Evolutionary conservation across 2,888 invertebrate genomes (phyloP).

Genomic region (Orthonevra nobilis): DNA sequence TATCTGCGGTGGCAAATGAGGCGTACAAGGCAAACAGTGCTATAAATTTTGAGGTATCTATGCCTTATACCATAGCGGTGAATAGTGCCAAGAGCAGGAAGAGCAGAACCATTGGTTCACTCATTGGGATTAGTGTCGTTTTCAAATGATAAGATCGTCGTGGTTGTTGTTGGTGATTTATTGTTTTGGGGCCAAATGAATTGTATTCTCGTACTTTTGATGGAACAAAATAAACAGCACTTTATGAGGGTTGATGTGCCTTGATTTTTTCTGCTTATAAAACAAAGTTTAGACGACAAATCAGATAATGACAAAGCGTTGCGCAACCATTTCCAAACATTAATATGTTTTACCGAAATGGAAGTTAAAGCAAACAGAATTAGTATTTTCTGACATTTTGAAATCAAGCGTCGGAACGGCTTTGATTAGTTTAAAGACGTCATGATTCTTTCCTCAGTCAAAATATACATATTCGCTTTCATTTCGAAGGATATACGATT

Average conservation of each 20-base stretch:
- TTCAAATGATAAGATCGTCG: conserved; percentile 37
- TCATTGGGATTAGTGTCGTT: conserved; percentile 58
- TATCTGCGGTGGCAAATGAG: conserved; percentile 42
- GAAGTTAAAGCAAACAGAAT: neutral
- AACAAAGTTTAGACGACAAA: conserved; percentile 24
- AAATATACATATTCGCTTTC: too few relatives aligned
- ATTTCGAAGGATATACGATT: neutral
- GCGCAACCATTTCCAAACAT: conserved; percentile 37
- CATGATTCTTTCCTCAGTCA: neutral
- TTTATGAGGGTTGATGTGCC: neutral
- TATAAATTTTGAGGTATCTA: conserved; percentile 57
- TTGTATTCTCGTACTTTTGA: conserved; percentile 27
- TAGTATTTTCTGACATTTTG: neutral
- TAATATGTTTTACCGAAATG: conserved; percentile 7
- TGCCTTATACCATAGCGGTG: neutral
- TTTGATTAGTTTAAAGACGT: too few relatives aligned
- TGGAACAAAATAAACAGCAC: conserved; percentile 9
- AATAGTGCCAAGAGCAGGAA: conserved; percentile 11
- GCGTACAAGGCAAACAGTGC: conserved; percentile 46
- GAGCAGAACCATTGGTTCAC: conserved; percentile 29
- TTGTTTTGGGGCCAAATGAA: conserved; percentile 30
- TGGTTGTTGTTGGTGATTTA: conserved; percentile 50
- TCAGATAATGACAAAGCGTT: conserved; percentile 30
- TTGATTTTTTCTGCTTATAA: neutral
- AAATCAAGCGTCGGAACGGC: neutral